Percentiles rank a stretch among this genome's conserved stretches.
phyloP scores from a whole-genome alignment of 1,140 invertebrate species.

The Cepaea nemoralis region DNA sequence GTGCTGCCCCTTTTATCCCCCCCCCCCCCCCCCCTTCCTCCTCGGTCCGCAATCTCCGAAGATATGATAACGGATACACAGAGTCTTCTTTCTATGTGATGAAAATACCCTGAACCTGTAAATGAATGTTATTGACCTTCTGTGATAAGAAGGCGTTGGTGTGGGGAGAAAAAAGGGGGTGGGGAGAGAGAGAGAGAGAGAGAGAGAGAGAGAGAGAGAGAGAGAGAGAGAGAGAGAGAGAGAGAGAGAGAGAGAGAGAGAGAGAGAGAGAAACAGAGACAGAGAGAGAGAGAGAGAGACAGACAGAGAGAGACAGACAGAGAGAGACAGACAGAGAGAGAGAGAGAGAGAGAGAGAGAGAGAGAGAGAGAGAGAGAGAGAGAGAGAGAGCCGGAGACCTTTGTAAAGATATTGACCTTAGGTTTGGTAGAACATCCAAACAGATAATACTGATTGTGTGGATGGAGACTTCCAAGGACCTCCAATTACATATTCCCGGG shows the following conservation, averaged over 20 bases:
- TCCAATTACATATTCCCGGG: too few species aligned
- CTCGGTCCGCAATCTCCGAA: too few species aligned
- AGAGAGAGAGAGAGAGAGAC: background rate
- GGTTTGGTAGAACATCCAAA: too few species aligned
- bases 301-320: slow-evolving; percentile 10
- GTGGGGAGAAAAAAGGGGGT: background rate
- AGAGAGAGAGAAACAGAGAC: slow-evolving; percentile 5
- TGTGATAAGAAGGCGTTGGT: background rate
- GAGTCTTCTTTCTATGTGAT: too few species aligned
- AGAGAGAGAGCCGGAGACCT: slow-evolving; percentile 12
- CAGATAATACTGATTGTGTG: too few species aligned
- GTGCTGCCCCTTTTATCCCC: too few species aligned
- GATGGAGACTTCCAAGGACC: too few species aligned
- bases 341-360: slow-evolving; percentile 18
- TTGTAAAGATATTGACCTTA: too few species aligned
- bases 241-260: background rate
- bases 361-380: slow-evolving; percentile 3
- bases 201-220: slow-evolving; percentile 5
- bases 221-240: background rate
- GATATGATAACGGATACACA: too few species aligned
- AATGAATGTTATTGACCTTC: too few species aligned
- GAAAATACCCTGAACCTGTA: too few species aligned
- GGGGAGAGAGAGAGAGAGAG: slow-evolving; percentile 10
- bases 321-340: slow-evolving; percentile 9
- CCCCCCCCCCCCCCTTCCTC: too few species aligned